Evolutionary conservation across 2,113 vertebrate species (phyloP), one percentile per base, ranked within the genome.

Genomic region (Myxocyprinus asiaticus): DNA sequence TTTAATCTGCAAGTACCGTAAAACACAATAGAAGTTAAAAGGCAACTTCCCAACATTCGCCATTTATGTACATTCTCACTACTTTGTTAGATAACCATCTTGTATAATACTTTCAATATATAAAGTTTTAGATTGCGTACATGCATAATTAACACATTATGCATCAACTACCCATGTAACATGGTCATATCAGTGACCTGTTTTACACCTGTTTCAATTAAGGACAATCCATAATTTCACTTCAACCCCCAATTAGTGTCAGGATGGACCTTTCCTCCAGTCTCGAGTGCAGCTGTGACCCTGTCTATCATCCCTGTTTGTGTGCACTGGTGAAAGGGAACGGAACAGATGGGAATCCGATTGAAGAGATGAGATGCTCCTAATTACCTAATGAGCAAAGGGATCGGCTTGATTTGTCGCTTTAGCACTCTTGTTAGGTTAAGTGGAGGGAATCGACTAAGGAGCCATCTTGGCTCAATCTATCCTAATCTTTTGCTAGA

Each of bases 311-410:
- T 81, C 87, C 73, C 86, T 73, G 62, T 82, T 83, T 8, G 81
- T 58, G 78, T 85, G 86, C 74, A 80, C 81, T 84, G 53, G 78
- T 84, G 61, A 78, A 82, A 70, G 78, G 72, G 82, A 86, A 84
- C 84, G 86, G 88, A 89, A 92, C 85, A 78, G 88, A 92, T 83
- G 88, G 87, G 86, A 85, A 89, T 88, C 87, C 82, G 67, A 90
- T 91, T 84, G 85, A 56, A 83, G 85, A 89, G 88, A 88, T 87
- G 83, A 83, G 88, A 90, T 88, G 88, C 88, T 91, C 87, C 89
- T 92, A 92, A 94, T 93, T 91, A 92, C 83, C 88, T 92, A 94
- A 94, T 93, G 92, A 94, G 85, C 88, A 89, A 83, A 83, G 88
- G 89, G 87, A 89, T 78, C 22, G 78, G 82, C 68, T 90, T 92